Percentiles rank a stretch among this genome's conserved stretches.
These are phyloP conservation scores for Paramormyrops hopkinsi DNA, from an alignment of 2,797 vertebrate species.

Conservation along the genomic window DNA sequence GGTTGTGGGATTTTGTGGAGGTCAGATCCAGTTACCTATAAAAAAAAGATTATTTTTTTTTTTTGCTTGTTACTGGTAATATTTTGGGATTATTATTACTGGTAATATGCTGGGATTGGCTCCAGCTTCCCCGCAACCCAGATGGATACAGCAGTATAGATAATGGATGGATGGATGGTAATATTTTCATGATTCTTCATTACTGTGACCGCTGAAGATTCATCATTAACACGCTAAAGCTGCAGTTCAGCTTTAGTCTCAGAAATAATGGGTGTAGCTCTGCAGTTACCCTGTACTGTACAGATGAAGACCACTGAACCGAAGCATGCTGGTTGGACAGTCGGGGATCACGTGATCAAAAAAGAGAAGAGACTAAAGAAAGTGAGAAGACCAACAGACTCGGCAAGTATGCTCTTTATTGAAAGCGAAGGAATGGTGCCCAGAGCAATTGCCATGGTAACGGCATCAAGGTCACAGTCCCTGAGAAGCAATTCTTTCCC, in stretches of 20 bases:
- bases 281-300: neutral
- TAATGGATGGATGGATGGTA: neutral
- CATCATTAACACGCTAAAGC: neutral
- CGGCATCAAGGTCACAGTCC: conserved; percentile 72
- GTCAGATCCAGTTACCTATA: neutral
- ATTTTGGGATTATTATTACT: neutral
- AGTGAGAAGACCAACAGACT: conserved; percentile 37
- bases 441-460: conserved; percentile 62
- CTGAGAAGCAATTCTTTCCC: conserved; percentile 67
- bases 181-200: neutral
- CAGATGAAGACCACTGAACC: neutral
- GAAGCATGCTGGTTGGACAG: neutral
- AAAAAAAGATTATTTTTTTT: neutral
- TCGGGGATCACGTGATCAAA: neutral
- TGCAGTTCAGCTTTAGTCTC: neutral
- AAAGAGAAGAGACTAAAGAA: neutral
- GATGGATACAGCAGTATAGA: no score
- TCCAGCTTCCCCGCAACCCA: no score
- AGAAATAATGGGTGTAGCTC: neutral
- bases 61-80: neutral
- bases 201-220: neutral
- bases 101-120: neutral
- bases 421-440: conserved; percentile 62
- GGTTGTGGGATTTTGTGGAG: neutral
- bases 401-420: conserved; percentile 84